phyloP scores from a whole-genome alignment of 92 coral and sea anemone genomes.

The Bergia sp. region DNA sequence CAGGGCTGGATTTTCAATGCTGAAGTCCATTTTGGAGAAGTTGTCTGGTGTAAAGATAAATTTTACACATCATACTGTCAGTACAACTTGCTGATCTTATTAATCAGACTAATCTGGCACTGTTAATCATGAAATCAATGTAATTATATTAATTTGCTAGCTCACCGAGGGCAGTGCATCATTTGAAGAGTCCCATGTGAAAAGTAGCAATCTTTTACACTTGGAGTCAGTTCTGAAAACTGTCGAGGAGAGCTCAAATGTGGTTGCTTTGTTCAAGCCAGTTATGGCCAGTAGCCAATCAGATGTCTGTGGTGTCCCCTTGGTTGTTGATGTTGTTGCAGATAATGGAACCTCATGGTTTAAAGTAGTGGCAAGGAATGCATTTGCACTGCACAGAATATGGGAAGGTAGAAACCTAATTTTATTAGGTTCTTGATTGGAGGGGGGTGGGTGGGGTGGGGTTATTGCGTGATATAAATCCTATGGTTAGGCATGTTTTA shows the following conservation, averaged over 20 bases:
- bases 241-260: constrained; percentile 64
- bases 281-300: constrained; percentile 25
- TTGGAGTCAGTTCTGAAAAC: constrained; percentile 74
- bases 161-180: constrained; percentile 47
- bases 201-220: constrained; percentile 88
- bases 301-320: neutral
- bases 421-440: no score
- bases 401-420: constrained; percentile 76
- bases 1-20: no score
- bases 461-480: no score
- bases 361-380: constrained; percentile 93
- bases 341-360: constrained; percentile 70
- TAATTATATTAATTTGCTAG: constrained; percentile 23
- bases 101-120: no score
- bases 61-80: no score
- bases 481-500: no score
- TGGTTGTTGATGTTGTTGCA: constrained; percentile 80
- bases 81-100: no score
- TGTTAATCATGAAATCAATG: no score
- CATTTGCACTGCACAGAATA: constrained; percentile 77
- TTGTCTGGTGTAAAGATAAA: constrained; percentile 43
- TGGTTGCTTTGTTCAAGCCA: constrained; percentile 67
- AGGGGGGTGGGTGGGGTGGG: no score
- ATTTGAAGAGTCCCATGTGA: constrained; percentile 67
- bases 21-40: constrained; percentile 49